Percentiles rank a stretch among this genome's conserved stretches.
Evolutionary conservation across 2,888 invertebrate species (phyloP).

Genomic region (Ametastegia equiseti): DNA sequence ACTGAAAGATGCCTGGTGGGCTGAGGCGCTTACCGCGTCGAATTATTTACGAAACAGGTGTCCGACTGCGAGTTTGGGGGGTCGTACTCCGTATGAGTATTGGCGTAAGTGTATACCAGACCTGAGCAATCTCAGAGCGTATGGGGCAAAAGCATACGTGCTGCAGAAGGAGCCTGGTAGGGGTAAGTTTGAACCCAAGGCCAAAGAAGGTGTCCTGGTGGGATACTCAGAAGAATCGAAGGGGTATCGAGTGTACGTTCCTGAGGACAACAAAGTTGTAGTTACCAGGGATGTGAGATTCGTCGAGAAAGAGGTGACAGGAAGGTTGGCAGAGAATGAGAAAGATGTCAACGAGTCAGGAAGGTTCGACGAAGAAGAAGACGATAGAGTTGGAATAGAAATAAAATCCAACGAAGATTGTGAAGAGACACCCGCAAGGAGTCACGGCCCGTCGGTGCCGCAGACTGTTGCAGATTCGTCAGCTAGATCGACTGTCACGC

Average conservation of each 20-base stretch:
- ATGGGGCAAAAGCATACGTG: constrained; percentile 22
- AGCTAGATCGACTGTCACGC: background rate
- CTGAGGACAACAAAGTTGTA: constrained; percentile 13
- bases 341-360: background rate
- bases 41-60: constrained; percentile 55
- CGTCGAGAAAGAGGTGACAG: background rate
- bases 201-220: constrained; percentile 42
- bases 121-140: constrained; percentile 21
- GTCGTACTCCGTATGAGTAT: constrained; percentile 48
- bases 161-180: background rate
- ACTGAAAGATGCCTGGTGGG: constrained; percentile 59
- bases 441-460: background rate
- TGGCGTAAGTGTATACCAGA: constrained; percentile 24
- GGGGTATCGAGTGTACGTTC: constrained; percentile 50
- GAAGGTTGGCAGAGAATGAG: background rate
- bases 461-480: background rate
- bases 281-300: constrained; percentile 49
- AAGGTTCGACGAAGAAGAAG: background rate
- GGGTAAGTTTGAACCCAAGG: constrained; percentile 43
- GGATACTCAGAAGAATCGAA: constrained; percentile 50
- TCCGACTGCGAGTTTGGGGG: constrained; percentile 50
- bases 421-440: background rate
- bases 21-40: constrained; percentile 59
- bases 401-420: background rate
- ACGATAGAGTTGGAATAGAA: background rate